Evolutionary conservation across 2,797 vertebrate genomes (phyloP), one percentile per base, ranked within the genome.

Genomic region (Cryptoprocta ferox): DNA sequence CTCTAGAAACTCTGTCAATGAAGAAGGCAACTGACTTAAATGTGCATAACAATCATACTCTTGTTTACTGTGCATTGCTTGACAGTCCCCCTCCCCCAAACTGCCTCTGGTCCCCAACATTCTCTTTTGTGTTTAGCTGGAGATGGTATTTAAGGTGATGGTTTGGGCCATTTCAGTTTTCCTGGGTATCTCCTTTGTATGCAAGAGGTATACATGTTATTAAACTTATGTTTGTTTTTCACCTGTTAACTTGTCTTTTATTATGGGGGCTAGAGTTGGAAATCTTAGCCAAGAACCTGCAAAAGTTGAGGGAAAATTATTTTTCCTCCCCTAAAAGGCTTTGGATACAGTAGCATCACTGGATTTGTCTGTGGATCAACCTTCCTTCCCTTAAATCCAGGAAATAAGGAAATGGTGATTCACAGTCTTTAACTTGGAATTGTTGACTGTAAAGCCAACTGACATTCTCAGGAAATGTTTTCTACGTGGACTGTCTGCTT

Each of bases 321-420:
- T 56, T 59, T 59, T 48, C 42, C 48, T 83, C 16, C 35, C 39
- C 73, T 13, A 63, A 88, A 78, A n/a, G 26, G 19, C 63, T 61
- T 84, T 82, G 19, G 35, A 76, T 86, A 50, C 3, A 81, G 70
- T 48, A 68, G 13, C 10, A 42, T 71, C 18, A 89, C 28, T 59
- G 13, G 21, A 19, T 76, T 6, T 66, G 24, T 53, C 28, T 53
- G 65, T 63, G 42, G 28, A 39, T 56, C 39, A 89, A 35, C 28
- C 21, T 66, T 35, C 63, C 32, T 61, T 73, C 24, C 2, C 14
- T 26, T 45, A 6, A 45, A 89, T 89, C 37, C 15, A 83, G 78
- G 63, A 91, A 91, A 91, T 70, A 39, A 90, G 66, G 37, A 97
- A 63, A 65, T 21, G 42, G 28, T 68, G 5, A 50, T 84, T 96